Conservation (phyloP, 2,113 vertebrate species). For the Otolemur garnettii region DNA sequence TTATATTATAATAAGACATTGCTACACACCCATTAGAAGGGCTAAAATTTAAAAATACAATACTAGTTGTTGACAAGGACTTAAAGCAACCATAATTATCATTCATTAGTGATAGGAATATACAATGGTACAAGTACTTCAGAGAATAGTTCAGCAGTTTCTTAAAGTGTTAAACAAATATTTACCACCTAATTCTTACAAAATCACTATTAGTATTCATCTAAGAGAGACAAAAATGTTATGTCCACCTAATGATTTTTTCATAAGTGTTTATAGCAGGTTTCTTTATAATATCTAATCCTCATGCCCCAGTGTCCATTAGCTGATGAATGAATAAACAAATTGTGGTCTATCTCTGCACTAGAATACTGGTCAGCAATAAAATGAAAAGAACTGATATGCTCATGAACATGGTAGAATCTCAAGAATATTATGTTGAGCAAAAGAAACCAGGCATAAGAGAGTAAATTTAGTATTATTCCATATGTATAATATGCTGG, state of each 20-base stretch:
- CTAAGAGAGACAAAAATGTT: background rate
- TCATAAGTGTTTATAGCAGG: background rate
- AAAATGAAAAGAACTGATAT: background rate
- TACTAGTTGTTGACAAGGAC: background rate
- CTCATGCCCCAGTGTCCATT: background rate
- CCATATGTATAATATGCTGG: background rate
- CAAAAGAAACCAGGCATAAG: background rate
- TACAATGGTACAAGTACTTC: background rate
- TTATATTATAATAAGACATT: background rate
- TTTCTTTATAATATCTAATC: background rate
- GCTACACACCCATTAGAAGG: background rate
- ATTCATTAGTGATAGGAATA: background rate
- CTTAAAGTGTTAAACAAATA: background rate
- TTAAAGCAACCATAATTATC: background rate
- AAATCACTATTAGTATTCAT: background rate
- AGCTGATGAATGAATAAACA: background rate
- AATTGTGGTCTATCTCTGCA: background rate
- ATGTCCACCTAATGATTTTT: background rate
- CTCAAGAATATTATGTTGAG: background rate
- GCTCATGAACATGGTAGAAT: background rate
- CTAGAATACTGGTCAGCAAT: background rate
- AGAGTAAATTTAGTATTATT: background rate
- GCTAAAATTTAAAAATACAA: background rate
- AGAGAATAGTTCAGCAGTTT: background rate
- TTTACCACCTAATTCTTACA: background rate